Base-by-base conservation (phyloP, 1,140 invertebrate genomes). In the Rhyzopertha dominica region DNA sequence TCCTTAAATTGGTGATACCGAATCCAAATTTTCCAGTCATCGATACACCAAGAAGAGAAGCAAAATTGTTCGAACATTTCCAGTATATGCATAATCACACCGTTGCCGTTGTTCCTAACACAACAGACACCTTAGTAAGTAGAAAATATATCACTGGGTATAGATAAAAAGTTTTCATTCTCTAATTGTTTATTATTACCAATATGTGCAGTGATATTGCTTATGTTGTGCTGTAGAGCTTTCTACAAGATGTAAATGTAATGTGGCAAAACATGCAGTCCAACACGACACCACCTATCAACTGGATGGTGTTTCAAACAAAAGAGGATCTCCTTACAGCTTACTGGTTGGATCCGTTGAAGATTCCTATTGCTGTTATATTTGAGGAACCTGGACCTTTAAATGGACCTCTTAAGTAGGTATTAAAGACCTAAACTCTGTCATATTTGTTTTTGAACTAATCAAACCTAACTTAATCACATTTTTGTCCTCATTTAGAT, bases 11-110 rank as follows among this genome's bases (percentile, higher is more conserved):
- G 51, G 65, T 81, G 43, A 77, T 84, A 57, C 82, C 82, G 14
- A 84, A 84, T 65, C 82, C 82, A 36, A 82, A 83, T 67, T 84
- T 84, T 66, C 82, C 81, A 1, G 76, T 76, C 53, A 78, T 84
- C 49, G 70, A 66, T 25, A 76, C 73, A 22, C 76, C 76, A 16
- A 72, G 74, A 34, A 75, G 73, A 23, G 71, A 78, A 37, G 69
- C 73, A 5, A 66, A 74, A 42, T 66, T 84, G 47, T 79, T 81
- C 45, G 73, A 79, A 44, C 71, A 77, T 59, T 78, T 79, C 51
- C 72, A 75, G 56, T 70, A 74, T 28, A 71, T 75, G 31, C 75
- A 73, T 51, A 79, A 79, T 54, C 75, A 76, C 50, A 79, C 76
- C 1, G 74, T 86, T 17, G 81, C 81, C 10, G 76, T 85, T 7